Evolutionary conservation across 2,888 invertebrate genomes (phyloP), one percentile per base, ranked within the genome.

Genomic region (Herminia tarsipennalis): DNA sequence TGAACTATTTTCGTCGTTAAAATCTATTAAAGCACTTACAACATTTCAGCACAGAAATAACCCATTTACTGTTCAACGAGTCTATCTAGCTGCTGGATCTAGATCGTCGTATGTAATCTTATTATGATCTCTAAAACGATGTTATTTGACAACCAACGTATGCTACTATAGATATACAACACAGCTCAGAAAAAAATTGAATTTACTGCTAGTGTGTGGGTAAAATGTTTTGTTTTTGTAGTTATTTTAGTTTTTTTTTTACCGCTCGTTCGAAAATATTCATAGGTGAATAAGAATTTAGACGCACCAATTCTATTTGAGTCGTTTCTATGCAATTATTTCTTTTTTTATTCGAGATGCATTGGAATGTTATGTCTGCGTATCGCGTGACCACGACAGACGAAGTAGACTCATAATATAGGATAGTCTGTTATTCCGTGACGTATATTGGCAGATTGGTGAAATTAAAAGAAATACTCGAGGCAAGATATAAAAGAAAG

Each of bases 211-310:
- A 14, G 9, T 25, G 44, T 24, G 56, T 54, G 49, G 41, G 42
- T 20, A 58, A 43, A 56, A 47, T 52, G 55, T 61, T 61, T 63
- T 56, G 61, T 62, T 64, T 61, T 55, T 35, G 41, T 49, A 38
- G 30, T 62, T 51, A 48, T 49, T 63, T 46, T 32, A 38, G 50
- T 40, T 40, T 42, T 48, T 65, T 35, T 50, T 56, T 66, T 47
- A 64, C 56, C 56, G 56, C 65, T 64, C 63, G 55, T 50, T 61
- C 55, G 42, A 33, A 50, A 52, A 61, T 57, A 61, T 52, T 47
- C 20, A 34, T 39, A 57, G 43, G 41, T 57, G 24, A 17, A 27
- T 20, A 17, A 8, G 8, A 24, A n/a, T 13, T 0, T 9, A 25
- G 13, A 18, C 32, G 16, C 16, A 24, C n/a, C n/a, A n/a, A n/a